Base-by-base conservation (phyloP, 2,888 invertebrate genomes). In the Netelia inedita region DNA sequence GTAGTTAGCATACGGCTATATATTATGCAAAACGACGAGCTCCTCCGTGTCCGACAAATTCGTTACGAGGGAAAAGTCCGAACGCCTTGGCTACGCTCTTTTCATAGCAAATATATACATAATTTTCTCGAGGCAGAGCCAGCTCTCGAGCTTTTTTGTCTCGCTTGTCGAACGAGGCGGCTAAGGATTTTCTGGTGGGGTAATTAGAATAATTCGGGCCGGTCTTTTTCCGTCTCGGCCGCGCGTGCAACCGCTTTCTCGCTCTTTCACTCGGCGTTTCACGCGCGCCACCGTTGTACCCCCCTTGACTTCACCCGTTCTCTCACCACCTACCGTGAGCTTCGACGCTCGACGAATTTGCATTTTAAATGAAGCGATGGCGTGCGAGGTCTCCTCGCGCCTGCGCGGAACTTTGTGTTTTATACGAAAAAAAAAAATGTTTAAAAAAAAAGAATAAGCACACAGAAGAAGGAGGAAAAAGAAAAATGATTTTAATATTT, bases 341-440 rank as follows among this genome's bases (percentile, higher is more conserved):
- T 57, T 53, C 81, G 83, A 73, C 82, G 83, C 69, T 75, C 59
- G 63, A 85, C 89, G 90, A 92, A 93, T 93, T 93, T 93, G 93
- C 93, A 93, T 93, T 93, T 93, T 93, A 93, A 93, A 93, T 93
- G 93, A 93, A 93, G 92, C 93, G 91, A 93, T 93, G 90, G 93
- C 93, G 93, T 93, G 93, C 90, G 89, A 84, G 88, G 86, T 85
- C 87, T 85, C 87, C 83, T 86, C 76, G 80, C 79, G 75, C 82
- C 69, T 76, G 78, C 84, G 71, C 87, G 88, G 90, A 90, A 92
- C 92, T 92, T 92, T 91, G 92, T 91, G 90, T 89, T 92, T 91
- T 92, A 91, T 92, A 92, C 91, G 87, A 90, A 91, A 72, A 59
- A 14, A 75, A 75, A 61, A n/a, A n/a, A n/a, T n/a, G n/a, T 57